Percentiles rank a stretch among this genome's conserved stretches.
Evolutionary conservation across 1,140 invertebrate genomes (phyloP).

Genomic region (Cotesia vestalis): DNA sequence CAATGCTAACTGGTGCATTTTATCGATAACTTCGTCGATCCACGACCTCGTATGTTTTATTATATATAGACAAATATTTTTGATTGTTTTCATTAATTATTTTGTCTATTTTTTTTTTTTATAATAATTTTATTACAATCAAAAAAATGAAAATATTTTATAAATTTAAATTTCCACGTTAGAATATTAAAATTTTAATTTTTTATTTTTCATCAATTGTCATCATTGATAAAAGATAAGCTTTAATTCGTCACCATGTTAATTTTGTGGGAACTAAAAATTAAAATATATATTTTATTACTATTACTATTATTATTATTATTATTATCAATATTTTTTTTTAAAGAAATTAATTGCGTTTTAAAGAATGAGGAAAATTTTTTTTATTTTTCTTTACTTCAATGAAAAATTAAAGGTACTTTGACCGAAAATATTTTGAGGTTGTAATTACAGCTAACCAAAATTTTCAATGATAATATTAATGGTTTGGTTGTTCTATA

Average conservation of each 20-base stretch:
- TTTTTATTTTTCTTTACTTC: not conserved
- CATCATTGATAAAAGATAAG: too few relatives aligned
- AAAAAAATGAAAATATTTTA: too few relatives aligned
- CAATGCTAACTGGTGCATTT: constrained; percentile 28
- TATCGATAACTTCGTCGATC: constrained; percentile 16
- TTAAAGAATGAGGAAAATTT: not conserved
- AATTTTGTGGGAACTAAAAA: too few relatives aligned
- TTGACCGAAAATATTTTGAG: too few relatives aligned
- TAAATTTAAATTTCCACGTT: too few relatives aligned
- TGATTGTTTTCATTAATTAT: constrained; percentile 1
- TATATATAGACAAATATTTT: not conserved
- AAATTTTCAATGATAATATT: too few relatives aligned
- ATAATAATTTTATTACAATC: not conserved
- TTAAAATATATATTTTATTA: constrained; percentile 1
- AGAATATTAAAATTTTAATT: too few relatives aligned
- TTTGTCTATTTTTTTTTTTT: not conserved
- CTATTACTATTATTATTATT: not conserved
- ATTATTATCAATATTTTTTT: not conserved
- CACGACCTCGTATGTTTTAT: constrained; percentile 4
- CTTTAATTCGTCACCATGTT: too few relatives aligned
- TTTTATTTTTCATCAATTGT: too few relatives aligned
- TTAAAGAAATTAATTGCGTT: not conserved
- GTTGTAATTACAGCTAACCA: too few relatives aligned
- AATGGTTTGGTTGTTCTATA: too few relatives aligned
- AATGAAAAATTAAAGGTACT: too few relatives aligned